These are phyloP conservation scores for Clanis bilineata DNA, from an alignment of 2,888 invertebrate genomes.

Conservation along the genomic window DNA sequence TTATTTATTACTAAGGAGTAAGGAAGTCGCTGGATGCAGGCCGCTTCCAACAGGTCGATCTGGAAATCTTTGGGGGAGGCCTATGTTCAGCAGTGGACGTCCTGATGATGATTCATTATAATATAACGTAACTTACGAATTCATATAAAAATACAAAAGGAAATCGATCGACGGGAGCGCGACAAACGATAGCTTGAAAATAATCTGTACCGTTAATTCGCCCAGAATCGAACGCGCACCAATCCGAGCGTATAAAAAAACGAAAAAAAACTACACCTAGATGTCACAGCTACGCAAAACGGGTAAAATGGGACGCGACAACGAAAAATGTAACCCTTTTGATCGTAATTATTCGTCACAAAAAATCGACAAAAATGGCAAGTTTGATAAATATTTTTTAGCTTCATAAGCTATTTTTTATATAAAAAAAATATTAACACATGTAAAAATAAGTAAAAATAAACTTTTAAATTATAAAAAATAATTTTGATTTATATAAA, in stretches of 20 bases:
- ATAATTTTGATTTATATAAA: not conserved
- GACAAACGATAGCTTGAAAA: conserved; percentile 1
- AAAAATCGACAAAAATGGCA: not conserved
- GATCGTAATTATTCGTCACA: not conserved
- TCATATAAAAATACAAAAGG: not conserved
- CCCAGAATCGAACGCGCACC: not conserved
- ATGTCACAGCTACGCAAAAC: conserved; percentile 12
- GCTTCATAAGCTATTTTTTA: not conserved
- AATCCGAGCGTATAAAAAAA: not conserved
- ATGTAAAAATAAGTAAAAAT: not conserved
- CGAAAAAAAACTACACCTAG: not conserved
- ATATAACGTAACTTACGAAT: not conserved
- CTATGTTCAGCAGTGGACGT: no score
- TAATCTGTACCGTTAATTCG: not conserved
- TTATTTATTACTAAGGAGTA: no score
- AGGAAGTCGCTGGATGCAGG: no score
- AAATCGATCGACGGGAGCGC: not conserved
- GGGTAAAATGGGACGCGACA: not conserved
- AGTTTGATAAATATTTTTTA: not conserved
- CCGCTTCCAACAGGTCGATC: no score
- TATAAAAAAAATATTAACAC: not conserved
- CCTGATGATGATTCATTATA: no score
- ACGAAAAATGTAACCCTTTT: not conserved
- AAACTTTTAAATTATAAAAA: not conserved
- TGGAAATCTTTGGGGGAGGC: no score